Evolutionary conservation across 2,797 vertebrate species (phyloP), one percentile per base, ranked within the genome.

Genomic region (Sebastes alutus): DNA sequence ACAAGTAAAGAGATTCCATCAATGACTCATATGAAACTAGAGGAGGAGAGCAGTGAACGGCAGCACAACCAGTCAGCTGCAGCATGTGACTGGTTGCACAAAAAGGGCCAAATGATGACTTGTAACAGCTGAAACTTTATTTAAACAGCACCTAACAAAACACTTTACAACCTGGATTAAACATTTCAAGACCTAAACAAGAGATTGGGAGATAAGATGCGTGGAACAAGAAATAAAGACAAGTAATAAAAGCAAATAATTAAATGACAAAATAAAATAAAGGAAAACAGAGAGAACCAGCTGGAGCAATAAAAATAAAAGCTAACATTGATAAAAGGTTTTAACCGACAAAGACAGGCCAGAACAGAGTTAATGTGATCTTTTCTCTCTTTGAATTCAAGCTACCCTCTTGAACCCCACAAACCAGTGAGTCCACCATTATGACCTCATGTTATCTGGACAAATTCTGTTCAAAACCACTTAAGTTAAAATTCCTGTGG

Each of bases 1-100:
- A 79, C 56, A 77, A 79, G 67, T 56, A 71, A 67, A 77, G 70
- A 55, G 68, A 74, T 87, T 85, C 65, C 56, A 83, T 68, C 75
- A 81, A 14, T 35, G 63, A 49, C 55, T 78, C 18, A 16, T 72
- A 7, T 72, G 32, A 85, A 68, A 70, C 27, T 29, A 38, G 52
- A 74, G 22, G 22, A 81, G 35, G 25, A 29, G 56, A 68, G 49
- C 49, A 2, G 75, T 58, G 72, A 63, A 68, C 22, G 12, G 58
- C 42, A 77, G 70, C 49, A 55, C 67, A 52, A 18, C 66, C 76
- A 66, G 75, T 74, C 73, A 72, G 70, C 58, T 25, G 18, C 67
- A 77, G 71, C 60, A 11, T 25, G 65, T 65, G 38, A 55, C 23
- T 52, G 49, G 7, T n/a, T 29, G 46, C 42, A 80, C 62, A 65